phyloP scores from a whole-genome alignment of 2,888 invertebrate genomes.

The Schizotus pectinicornis region DNA sequence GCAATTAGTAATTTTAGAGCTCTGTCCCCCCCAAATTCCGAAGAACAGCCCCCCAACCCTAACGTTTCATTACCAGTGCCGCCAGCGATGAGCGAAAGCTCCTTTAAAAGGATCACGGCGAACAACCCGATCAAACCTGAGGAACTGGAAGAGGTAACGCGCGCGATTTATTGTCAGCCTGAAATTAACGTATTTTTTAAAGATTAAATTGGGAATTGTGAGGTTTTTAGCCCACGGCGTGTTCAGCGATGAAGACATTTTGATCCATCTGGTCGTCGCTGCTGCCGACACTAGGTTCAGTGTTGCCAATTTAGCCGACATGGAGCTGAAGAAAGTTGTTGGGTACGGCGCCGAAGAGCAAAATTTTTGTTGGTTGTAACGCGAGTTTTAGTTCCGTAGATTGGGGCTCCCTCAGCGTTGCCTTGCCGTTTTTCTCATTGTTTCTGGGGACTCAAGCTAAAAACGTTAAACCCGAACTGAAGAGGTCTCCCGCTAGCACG shows the following conservation, averaged over 20 bases:
- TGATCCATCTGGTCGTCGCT: conserved; percentile 81
- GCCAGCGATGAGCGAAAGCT: conserved; percentile 77
- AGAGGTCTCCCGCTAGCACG: conserved; percentile 79
- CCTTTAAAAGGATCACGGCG: conserved; percentile 76
- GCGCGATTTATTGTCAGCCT: not conserved
- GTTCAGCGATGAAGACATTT: conserved; percentile 74
- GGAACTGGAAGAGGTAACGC: conserved; percentile 76
- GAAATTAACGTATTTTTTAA: conserved; percentile 32
- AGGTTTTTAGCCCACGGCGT: conserved; percentile 82
- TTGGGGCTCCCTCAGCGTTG: conserved; percentile 74
- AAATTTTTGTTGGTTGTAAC: conserved; percentile 11
- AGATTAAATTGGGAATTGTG: conserved; percentile 79
- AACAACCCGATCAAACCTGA: conserved; percentile 77
- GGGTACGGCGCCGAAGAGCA: too few relatives aligned
- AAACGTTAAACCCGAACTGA: conserved; percentile 67
- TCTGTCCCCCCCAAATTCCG: conserved; percentile 44
- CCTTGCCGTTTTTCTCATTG: conserved; percentile 78
- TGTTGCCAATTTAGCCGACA: conserved; percentile 87
- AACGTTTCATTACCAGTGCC: conserved; percentile 64
- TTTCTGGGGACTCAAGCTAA: conserved; percentile 75
- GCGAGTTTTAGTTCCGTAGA: conserved; percentile 71
- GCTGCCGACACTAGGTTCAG: conserved; percentile 89
- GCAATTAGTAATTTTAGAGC: conserved; percentile 45
- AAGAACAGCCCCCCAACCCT: conserved; percentile 35
- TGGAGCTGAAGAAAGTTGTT: conserved; percentile 80